Conservation (phyloP, 1,140 invertebrate genomes). For the Drosophila guanche region DNA sequence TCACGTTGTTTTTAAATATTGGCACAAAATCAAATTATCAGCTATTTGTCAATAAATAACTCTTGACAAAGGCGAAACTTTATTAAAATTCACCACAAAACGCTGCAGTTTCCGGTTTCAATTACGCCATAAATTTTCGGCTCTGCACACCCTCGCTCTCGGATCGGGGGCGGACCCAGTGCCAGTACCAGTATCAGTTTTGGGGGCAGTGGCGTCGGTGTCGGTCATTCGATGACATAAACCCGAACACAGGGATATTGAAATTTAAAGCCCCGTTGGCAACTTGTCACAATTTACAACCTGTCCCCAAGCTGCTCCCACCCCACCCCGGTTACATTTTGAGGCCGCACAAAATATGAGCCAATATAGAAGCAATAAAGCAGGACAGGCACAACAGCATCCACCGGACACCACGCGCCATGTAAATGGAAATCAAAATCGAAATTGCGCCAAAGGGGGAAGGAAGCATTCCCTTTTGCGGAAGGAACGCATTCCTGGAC, state of each 20-base stretch:
- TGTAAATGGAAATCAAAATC: slow-evolving; percentile 55
- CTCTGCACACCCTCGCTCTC: slow-evolving; percentile 51
- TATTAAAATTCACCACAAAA: slow-evolving; percentile 82
- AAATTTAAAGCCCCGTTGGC: slow-evolving; percentile 78
- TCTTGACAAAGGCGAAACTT: slow-evolving; percentile 71
- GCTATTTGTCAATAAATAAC: slow-evolving; percentile 81
- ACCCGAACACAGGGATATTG: slow-evolving; percentile 60
- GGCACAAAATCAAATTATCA: slow-evolving; percentile 79
- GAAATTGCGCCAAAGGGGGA: slow-evolving; percentile 8
- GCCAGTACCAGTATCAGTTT: no score
- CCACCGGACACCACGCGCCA: slow-evolving; percentile 11
- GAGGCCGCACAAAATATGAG: slow-evolving; percentile 69
- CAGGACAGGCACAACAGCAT: slow-evolving; percentile 20
- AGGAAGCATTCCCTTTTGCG: slow-evolving; percentile 28
- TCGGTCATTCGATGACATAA: slow-evolving; percentile 57
- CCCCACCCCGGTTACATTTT: slow-evolving; percentile 9
- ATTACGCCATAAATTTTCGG: slow-evolving; percentile 79
- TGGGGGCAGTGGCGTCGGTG: not conserved
- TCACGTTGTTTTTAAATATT: slow-evolving; percentile 74
- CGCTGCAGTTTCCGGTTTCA: slow-evolving; percentile 79
- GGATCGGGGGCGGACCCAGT: slow-evolving; percentile 8
- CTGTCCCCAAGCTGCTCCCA: slow-evolving; percentile 32
- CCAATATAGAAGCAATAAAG: slow-evolving; percentile 80
- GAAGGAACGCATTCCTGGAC: not conserved
- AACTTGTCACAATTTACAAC: slow-evolving; percentile 79